These are phyloP conservation scores for Gallinago solitaria DNA, from an alignment of 2,797 vertebrate species.

Conservation along the genomic window DNA sequence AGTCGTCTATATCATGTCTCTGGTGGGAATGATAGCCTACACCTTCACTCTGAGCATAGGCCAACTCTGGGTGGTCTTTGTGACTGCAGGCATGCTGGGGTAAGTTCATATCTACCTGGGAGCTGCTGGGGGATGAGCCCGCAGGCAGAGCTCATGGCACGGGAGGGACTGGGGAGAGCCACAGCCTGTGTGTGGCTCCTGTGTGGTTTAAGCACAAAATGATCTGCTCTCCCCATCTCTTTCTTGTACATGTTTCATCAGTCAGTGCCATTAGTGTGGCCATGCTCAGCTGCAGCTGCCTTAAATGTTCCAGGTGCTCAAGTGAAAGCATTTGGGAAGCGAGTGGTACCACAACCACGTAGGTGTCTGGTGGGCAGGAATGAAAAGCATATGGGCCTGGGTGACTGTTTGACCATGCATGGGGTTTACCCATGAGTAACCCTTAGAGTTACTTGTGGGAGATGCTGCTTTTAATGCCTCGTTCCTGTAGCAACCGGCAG, in stretches of 20 bases:
- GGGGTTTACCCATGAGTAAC: no score
- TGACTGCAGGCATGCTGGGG: slow-evolving; percentile 90
- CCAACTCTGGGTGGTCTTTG: slow-evolving; percentile 91
- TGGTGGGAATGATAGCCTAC: slow-evolving; percentile 90
- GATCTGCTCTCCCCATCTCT: neutral
- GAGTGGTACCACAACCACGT: neutral
- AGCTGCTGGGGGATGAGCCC: neutral
- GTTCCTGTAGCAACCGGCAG: neutral
- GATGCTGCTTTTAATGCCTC: neutral
- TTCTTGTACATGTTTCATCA: neutral
- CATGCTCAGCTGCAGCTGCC: neutral
- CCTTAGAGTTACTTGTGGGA: neutral
- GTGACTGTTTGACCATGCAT: neutral
- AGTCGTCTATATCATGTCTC: slow-evolving; percentile 85
- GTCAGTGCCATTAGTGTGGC: fast-evolving
- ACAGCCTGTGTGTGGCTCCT: neutral
- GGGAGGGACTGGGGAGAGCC: neutral
- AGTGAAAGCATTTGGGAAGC: neutral
- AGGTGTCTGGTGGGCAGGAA: neutral
- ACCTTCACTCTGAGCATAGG: slow-evolving; percentile 86
- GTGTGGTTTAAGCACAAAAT: neutral
- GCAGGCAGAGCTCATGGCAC: neutral
- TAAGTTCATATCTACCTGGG: slow-evolving; percentile 66
- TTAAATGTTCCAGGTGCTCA: neutral
- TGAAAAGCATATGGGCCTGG: neutral